A percentile compares a stretch with the other conserved stretches of the same genome.
Evolutionary conservation across 2,797 vertebrate genomes (phyloP).

Genomic region (Esox lucius): DNA sequence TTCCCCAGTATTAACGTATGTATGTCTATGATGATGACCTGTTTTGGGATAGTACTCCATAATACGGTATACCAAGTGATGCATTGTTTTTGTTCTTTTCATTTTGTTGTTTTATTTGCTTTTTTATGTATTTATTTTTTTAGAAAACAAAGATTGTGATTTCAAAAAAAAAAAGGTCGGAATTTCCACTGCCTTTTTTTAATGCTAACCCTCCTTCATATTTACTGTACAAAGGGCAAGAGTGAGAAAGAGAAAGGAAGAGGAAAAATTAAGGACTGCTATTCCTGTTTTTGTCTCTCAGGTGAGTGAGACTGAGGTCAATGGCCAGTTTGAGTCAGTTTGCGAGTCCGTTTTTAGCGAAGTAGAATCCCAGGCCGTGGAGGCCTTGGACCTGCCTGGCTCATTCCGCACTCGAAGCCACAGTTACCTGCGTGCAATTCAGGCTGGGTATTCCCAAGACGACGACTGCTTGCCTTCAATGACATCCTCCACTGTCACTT

Average conservation of each 20-base stretch:
- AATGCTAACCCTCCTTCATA: conserved; percentile 85
- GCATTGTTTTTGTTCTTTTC: conserved; percentile 42
- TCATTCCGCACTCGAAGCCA: conserved; percentile 99
- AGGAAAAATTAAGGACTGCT: conserved; percentile 92
- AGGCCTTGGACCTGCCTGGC: conserved; percentile 97
- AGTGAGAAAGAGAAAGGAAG: conserved; percentile 88
- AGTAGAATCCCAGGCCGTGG: conserved; percentile 99
- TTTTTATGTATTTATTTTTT: conserved; percentile 61
- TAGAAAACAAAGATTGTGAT: conserved; percentile 68
- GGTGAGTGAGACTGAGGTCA: conserved; percentile 99
- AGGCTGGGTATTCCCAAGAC: conserved; percentile 99
- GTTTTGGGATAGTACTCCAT: conserved; percentile 43
- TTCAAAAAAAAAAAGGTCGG: conserved; percentile 63
- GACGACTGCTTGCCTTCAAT: conserved; percentile 95
- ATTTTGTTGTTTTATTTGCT: conserved; percentile 51
- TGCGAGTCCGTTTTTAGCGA: conserved; percentile 99
- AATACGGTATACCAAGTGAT: conserved; percentile 53
- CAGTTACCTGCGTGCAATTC: conserved; percentile 99
- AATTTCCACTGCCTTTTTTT: conserved; percentile 70
- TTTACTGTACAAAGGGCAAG: conserved; percentile 88
- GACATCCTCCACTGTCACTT: conserved; percentile 92
- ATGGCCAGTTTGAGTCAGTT: conserved; percentile 99
- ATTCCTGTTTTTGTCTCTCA: conserved; percentile 93
- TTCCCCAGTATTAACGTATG: conserved; percentile 35
- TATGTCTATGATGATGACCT: conserved; percentile 35